phyloP scores from a whole-genome alignment of 2,797 vertebrate species.

The Lepus oiostolus region DNA sequence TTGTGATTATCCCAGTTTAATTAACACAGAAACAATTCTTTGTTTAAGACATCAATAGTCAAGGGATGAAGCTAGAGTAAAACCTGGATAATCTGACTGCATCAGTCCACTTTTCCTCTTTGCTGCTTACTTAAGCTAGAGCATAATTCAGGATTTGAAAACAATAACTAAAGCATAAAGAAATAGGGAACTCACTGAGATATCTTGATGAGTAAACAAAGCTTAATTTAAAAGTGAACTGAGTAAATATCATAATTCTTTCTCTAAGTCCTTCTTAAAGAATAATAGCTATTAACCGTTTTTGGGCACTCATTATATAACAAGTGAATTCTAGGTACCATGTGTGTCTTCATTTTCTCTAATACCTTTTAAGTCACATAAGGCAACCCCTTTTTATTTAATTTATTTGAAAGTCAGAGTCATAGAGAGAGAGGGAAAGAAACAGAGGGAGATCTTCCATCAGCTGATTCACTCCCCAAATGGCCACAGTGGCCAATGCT shows the following conservation, averaged over 20 bases:
- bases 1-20: not conserved
- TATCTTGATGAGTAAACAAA: conserved; percentile 14
- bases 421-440: too few species aligned
- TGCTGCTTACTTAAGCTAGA: not conserved
- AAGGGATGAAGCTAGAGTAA: not conserved
- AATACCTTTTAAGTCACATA: too few species aligned
- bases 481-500: too few species aligned
- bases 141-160: not conserved
- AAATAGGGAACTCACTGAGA: not conserved
- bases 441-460: too few species aligned
- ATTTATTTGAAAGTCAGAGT: too few species aligned
- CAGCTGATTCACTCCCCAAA: too few species aligned
- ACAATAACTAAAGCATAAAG: not conserved
- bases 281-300: too few species aligned
- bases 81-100: not conserved
- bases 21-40: not conserved
- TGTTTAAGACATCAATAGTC: not conserved
- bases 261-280: not conserved
- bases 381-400: too few species aligned
- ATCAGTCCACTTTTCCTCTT: not conserved
- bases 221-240: not conserved
- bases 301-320: too few species aligned
- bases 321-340: too few species aligned
- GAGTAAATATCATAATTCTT: not conserved
- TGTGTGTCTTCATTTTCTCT: too few species aligned